A percentile compares a stretch with the other conserved stretches of the same genome.
These are phyloP conservation scores for Physella acuta DNA, from an alignment of 1,140 invertebrate genomes.

Conservation along the genomic window DNA sequence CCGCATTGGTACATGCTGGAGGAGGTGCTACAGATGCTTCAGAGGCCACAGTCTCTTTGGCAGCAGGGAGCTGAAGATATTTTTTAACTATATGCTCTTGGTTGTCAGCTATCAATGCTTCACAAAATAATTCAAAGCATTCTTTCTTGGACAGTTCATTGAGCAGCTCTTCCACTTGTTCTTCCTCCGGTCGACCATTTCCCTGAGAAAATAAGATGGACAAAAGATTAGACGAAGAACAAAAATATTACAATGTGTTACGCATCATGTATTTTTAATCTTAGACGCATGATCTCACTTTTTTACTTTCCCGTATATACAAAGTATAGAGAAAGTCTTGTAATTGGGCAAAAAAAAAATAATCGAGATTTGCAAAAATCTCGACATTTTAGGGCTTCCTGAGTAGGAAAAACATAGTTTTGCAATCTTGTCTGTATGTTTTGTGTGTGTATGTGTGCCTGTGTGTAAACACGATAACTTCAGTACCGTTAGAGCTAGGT, in stretches of 20 bases:
- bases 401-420: too few relatives aligned
- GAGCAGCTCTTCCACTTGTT: slow-evolving; percentile 47
- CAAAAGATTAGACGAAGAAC: background rate
- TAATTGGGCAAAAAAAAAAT: background rate
- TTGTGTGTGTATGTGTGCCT: too few relatives aligned
- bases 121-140: slow-evolving; percentile 47
- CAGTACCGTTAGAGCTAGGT: too few relatives aligned
- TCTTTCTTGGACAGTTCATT: slow-evolving; percentile 39
- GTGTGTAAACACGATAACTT: too few relatives aligned
- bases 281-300: background rate
- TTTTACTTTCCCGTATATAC: background rate
- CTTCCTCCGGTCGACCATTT: slow-evolving; percentile 34
- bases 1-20: background rate
- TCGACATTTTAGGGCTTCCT: too few relatives aligned
- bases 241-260: too few relatives aligned
- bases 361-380: background rate
- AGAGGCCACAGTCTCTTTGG: background rate
- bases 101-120: slow-evolving; percentile 43
- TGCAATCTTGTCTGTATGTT: too few relatives aligned
- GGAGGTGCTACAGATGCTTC: background rate
- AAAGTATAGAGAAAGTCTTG: background rate
- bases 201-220: slow-evolving; percentile 24
- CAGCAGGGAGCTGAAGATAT: slow-evolving; percentile 26
- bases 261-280: background rate
- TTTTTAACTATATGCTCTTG: slow-evolving; percentile 43